Conservation (phyloP, 2,888 invertebrate genomes). For the Pristionchus arcanus region DNA sequence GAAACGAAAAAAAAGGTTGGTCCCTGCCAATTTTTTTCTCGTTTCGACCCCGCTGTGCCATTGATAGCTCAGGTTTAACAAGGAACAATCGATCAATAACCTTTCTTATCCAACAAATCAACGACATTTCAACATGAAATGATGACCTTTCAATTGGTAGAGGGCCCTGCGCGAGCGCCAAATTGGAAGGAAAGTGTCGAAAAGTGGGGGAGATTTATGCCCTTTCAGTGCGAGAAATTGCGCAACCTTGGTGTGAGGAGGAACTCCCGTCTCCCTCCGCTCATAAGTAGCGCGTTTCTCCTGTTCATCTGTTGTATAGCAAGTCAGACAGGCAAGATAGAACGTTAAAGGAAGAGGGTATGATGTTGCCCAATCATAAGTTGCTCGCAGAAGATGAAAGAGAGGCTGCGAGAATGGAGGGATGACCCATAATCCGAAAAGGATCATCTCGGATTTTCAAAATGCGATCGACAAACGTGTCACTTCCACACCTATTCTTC, state of each 20-base stretch:
- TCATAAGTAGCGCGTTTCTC: constrained; percentile 20
- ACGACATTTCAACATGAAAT: background rate
- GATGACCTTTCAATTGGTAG: constrained; percentile 27
- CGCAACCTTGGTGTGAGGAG: constrained; percentile 8
- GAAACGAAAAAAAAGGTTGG: background rate
- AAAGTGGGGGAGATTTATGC: constrained; percentile 32
- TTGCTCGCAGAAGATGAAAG: background rate
- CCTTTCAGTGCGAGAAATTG: background rate
- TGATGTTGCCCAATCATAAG: background rate
- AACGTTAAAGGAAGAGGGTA: background rate
- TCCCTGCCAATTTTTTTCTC: background rate
- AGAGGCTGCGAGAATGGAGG: background rate
- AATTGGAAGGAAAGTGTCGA: constrained; percentile 10
- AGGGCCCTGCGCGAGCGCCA: background rate
- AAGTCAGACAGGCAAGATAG: background rate
- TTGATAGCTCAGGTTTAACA: background rate
- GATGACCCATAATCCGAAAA: constrained; percentile 1
- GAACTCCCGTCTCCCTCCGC: background rate
- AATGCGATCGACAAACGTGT: constrained; percentile 25
- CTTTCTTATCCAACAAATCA: background rate
- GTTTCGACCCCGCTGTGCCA: background rate
- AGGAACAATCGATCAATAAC: background rate
- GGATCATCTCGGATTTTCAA: background rate
- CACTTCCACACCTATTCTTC: background rate
- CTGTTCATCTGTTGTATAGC: background rate